Evolutionary conservation across 2,113 vertebrate genomes (phyloP).

Genomic region (Bufo bufo): DNA sequence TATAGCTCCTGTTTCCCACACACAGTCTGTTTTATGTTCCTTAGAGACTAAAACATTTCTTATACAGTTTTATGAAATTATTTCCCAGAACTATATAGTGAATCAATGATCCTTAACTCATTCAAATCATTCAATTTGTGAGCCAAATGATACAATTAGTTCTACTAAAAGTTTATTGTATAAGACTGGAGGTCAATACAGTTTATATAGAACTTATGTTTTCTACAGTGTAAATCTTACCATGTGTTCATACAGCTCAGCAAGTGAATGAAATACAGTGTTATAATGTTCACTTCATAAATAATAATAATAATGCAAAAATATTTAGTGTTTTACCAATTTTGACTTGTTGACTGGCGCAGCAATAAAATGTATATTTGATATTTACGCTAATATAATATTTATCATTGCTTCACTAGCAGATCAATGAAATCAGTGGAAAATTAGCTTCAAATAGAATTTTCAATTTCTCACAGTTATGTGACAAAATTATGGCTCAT

Average conservation of each 20-base stretch:
- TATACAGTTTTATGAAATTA: constrained; percentile 48
- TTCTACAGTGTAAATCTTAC: neutral
- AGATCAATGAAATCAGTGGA: no score
- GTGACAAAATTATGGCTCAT: no score
- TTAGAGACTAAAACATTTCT: constrained; percentile 52
- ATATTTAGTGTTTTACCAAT: no score
- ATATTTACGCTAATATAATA: no score
- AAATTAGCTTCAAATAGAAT: no score
- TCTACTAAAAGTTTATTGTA: constrained; percentile 24
- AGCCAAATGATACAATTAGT: constrained; percentile 49
- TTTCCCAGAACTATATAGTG: constrained; percentile 57
- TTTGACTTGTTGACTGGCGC: no score
- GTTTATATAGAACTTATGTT: neutral
- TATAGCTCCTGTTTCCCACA: constrained; percentile 57
- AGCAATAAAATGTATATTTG: no score
- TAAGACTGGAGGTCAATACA: constrained; percentile 30
- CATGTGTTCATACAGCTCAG: neutral
- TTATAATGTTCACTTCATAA: neutral
- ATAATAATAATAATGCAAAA: no score
- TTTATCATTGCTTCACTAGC: no score
- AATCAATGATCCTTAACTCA: constrained; percentile 56
- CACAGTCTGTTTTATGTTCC: constrained; percentile 50
- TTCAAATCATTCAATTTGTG: constrained; percentile 50
- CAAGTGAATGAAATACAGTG: neutral
- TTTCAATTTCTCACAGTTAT: no score